Evolutionary conservation across 2,797 vertebrate species (phyloP).

Genomic region (Pteronotus mesoamericanus): DNA sequence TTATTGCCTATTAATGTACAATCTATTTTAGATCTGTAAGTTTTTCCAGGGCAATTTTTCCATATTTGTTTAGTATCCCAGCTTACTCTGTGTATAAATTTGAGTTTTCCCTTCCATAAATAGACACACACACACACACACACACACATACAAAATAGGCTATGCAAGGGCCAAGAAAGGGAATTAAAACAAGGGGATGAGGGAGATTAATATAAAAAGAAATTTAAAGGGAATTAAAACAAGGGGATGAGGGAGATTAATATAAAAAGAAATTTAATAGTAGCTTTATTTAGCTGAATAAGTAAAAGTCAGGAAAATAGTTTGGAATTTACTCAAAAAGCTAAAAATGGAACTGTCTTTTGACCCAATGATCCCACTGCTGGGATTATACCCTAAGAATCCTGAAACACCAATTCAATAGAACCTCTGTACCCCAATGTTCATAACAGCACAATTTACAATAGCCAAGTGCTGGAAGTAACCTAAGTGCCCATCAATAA

Average conservation of each 20-base stretch:
- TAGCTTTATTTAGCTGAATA: background rate
- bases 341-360: no score
- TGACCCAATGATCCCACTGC: no score
- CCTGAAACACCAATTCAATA: no score
- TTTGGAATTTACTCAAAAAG: no score
- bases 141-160: background rate
- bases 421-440: no score
- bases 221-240: background rate
- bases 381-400: no score
- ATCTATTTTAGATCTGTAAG: background rate
- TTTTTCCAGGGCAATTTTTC: background rate
- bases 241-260: no score
- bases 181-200: background rate
- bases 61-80: background rate
- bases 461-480: no score
- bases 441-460: no score
- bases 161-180: background rate
- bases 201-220: background rate
- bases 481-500: no score
- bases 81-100: background rate
- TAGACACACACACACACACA: background rate
- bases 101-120: background rate
- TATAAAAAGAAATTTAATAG: background rate
- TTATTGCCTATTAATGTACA: background rate
- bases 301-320: background rate